Evolutionary conservation across 2,888 invertebrate species (phyloP), one percentile per base, ranked within the genome.

Genomic region (Bruchidius siliquastri): DNA sequence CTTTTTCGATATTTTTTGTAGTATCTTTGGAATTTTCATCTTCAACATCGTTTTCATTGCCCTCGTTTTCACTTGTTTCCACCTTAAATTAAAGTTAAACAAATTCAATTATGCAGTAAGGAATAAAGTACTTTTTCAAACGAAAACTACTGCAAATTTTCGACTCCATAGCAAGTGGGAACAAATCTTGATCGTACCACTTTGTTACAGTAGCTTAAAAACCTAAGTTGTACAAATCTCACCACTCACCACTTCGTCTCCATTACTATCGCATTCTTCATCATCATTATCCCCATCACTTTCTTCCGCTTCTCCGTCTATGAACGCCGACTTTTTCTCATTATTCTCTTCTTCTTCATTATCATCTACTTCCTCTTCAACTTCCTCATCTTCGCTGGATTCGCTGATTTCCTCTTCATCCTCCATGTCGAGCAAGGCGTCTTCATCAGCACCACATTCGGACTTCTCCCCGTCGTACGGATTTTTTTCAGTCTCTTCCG

Each of bases 361-460:
- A 22, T 75, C 68, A 13, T 73, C 70, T 70, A 88, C 88, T 69
- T 90, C 90, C 79, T 90, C 89, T 73, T 82, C 84, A 69, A 88
- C 87, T 21, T 84, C 82, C 73, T 87, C 88, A 70, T 80, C 80
- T 71, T 81, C 81, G 66, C 78, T 79, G 13, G 88, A 88, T 78
- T 91, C 92, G 22, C 87, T 87, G 76, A 89, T 81, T 67, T 88
- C 88, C 26, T 86, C 85, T 71, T 87, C 87, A 69, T 87, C 87
- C 67, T 87, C 87, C 74, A 87, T 85, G 73, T 90, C 90, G 77
- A 90, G 88, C 73, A 88, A 82, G 75, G 87, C 88, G 70, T 87
- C 81, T 20, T 67, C 71, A 32, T 85, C 85, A 20, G 81, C 77
- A 75, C 74, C 79, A 72, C 75, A 72, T 22, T 77, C 77, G 8